Conservation (phyloP, 2,797 vertebrate genomes). For the Philypnodon macrostomus region DNA sequence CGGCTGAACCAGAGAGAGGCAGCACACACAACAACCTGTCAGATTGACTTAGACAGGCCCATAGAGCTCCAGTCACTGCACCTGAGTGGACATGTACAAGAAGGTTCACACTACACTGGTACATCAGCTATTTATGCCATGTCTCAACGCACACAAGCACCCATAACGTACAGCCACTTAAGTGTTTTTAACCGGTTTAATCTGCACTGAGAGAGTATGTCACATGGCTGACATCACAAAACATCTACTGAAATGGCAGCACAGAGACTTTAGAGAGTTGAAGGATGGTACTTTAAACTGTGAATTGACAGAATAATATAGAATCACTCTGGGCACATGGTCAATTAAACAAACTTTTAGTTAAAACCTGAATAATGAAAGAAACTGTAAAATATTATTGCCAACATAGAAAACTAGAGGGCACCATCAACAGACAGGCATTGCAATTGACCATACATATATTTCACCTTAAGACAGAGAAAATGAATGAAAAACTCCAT, state of each 20-base stretch:
- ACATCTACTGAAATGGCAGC: slow-evolving; percentile 8
- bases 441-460: neutral
- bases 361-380: too few relatives aligned
- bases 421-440: neutral
- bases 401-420: neutral
- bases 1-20: slow-evolving; percentile 10
- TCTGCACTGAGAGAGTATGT: slow-evolving; percentile 43
- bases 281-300: too few relatives aligned
- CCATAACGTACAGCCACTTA: slow-evolving; percentile 18
- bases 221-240: slow-evolving; percentile 40
- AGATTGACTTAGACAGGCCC: slow-evolving; percentile 32
- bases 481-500: too few relatives aligned
- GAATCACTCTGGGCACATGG: too few relatives aligned
- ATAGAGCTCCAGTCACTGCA: slow-evolving; percentile 6
- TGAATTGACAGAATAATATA: too few relatives aligned
- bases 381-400: neutral
- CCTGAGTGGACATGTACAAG: slow-evolving; percentile 18
- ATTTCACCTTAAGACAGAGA: neutral
- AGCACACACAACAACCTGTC: too few relatives aligned
- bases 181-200: slow-evolving; percentile 46
- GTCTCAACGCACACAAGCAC: neutral
- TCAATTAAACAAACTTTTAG: too few relatives aligned
- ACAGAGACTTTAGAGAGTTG: slow-evolving; percentile 2
- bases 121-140: too few relatives aligned
- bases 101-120: slow-evolving; percentile 32